These are phyloP conservation scores for Liparis tanakae DNA, from an alignment of 2,797 vertebrate genomes.

Conservation along the genomic window DNA sequence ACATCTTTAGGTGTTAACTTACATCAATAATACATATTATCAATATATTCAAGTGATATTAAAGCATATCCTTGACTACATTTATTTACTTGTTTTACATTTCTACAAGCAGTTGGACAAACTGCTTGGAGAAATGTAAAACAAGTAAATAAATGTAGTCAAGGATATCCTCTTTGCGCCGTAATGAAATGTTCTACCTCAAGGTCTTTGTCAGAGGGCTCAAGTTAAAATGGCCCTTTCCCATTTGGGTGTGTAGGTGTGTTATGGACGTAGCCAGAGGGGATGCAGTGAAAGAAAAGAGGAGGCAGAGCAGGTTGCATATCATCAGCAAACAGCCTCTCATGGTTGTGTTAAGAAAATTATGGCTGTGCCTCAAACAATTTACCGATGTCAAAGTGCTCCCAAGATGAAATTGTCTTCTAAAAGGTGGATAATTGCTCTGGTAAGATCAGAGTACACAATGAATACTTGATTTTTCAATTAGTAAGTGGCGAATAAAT, in stretches of 20 bases:
- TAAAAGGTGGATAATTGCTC: constrained; percentile 55
- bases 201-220: constrained; percentile 61
- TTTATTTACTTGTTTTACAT: constrained; percentile 18
- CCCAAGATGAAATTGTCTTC: constrained; percentile 56
- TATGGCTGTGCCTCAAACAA: constrained; percentile 68
- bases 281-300: constrained; percentile 60
- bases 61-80: neutral
- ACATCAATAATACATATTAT: neutral
- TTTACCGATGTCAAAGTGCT: constrained; percentile 63
- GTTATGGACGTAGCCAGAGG: constrained; percentile 65
- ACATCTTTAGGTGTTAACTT: neutral
- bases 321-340: constrained; percentile 73
- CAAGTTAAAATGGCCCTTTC: constrained; percentile 60
- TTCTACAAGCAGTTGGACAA: constrained; percentile 33
- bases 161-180: constrained; percentile 48
- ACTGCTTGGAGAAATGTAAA: too few species aligned
- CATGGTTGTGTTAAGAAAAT: constrained; percentile 72
- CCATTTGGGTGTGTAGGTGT: constrained; percentile 47
- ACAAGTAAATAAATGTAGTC: too few species aligned
- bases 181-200: constrained; percentile 51
- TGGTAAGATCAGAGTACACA: constrained; percentile 29
- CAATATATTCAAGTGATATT: neutral
- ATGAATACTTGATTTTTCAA: neutral
- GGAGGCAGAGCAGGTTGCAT: constrained; percentile 67
- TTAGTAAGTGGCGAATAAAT: constrained; percentile 20